Conservation (phyloP, 2,888 invertebrate genomes). For the Dryocosmus kuriphilus region DNA sequence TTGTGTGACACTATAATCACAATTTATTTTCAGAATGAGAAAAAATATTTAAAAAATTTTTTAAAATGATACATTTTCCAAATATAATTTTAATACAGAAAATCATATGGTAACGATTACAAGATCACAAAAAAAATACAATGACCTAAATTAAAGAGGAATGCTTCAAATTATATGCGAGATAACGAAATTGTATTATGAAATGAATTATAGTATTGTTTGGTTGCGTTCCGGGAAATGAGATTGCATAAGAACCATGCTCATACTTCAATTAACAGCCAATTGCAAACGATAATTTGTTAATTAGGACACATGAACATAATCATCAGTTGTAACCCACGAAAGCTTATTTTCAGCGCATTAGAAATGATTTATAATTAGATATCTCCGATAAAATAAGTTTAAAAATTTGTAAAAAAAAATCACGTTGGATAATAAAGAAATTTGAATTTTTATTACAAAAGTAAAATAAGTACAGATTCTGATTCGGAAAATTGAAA, state of each 20-base stretch:
- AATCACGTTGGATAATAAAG: not conserved
- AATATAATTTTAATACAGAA: no score
- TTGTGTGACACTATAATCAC: no score
- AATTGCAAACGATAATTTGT: slow-evolving; percentile 23
- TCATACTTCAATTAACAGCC: slow-evolving; percentile 17
- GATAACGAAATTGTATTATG: not conserved
- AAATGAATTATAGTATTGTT: slow-evolving; percentile 26
- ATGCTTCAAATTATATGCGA: not conserved
- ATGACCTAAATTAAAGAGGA: not conserved
- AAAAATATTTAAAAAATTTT: no score
- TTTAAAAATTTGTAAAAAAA: not conserved
- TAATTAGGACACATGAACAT: slow-evolving; percentile 12
- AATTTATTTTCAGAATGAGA: no score
- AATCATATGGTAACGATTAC: no score
- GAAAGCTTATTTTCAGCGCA: not conserved
- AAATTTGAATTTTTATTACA: no score
- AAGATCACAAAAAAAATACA: not conserved
- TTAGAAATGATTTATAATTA: not conserved
- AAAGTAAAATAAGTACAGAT: no score
- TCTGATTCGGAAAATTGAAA: no score
- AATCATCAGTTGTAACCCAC: slow-evolving; percentile 5
- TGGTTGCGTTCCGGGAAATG: not conserved
- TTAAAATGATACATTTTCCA: no score
- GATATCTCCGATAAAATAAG: not conserved
- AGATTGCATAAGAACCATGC: slow-evolving; percentile 21